phyloP scores from a whole-genome alignment of 2,888 invertebrate species.

The Drosophila aldrichi region DNA sequence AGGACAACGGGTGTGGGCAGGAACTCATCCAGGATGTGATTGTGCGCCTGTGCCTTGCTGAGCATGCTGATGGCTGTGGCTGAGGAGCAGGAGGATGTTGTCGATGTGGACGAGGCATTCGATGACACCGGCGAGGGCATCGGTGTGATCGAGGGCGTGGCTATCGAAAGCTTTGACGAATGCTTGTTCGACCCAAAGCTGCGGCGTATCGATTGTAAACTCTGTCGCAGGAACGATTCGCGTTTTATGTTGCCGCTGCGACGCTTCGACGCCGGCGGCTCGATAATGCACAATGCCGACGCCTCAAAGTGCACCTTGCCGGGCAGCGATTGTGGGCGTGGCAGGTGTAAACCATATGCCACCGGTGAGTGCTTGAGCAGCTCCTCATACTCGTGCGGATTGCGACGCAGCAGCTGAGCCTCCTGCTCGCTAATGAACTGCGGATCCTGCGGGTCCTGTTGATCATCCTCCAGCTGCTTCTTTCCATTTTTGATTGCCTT shows the following conservation, averaged over 20 bases:
- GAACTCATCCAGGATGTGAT: constrained; percentile 53
- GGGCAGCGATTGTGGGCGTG: constrained; percentile 71
- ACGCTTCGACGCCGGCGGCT: constrained; percentile 25
- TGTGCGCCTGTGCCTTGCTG: constrained; percentile 51
- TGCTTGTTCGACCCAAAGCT: constrained; percentile 77
- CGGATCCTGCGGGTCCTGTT: background rate
- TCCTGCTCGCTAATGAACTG: constrained; percentile 32
- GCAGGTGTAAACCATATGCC: constrained; percentile 22
- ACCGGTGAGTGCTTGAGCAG: constrained; percentile 24
- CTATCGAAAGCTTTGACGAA: constrained; percentile 35
- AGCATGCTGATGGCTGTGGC: constrained; percentile 53
- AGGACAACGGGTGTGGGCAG: constrained; percentile 56
- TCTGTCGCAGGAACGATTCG: constrained; percentile 81
- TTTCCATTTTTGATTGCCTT: constrained; percentile 20
- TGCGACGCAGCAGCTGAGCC: constrained; percentile 39
- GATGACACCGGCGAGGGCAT: constrained; percentile 41
- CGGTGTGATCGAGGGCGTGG: background rate
- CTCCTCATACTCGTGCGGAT: constrained; percentile 47
- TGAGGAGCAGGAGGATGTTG: constrained; percentile 51
- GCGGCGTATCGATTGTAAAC: constrained; percentile 80
- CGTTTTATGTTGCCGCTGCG: constrained; percentile 64
- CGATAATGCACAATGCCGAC: background rate
- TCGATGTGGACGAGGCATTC: constrained; percentile 38
- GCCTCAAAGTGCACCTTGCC: constrained; percentile 52
- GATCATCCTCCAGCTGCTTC: constrained; percentile 14